phyloP scores from a whole-genome alignment of 35 echinoderm and acorn worm genomes.

The Stichopus chloronotus region DNA sequence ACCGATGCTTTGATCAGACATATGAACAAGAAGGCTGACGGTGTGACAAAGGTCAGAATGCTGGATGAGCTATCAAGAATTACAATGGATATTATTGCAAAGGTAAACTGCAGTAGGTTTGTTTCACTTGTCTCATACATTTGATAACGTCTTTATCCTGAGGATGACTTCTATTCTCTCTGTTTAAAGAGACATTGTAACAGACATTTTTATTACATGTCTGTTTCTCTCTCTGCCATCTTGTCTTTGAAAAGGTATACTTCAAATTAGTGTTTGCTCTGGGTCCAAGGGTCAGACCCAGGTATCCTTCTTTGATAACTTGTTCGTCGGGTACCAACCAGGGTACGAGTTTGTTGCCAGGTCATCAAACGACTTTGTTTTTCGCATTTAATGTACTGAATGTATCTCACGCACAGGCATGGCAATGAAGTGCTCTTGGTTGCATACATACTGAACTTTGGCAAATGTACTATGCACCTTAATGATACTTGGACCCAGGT shows the following conservation, averaged over 20 bases:
- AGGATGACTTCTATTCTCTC: not conserved
- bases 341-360: too few relatives aligned
- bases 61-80: slow-evolving; percentile 74
- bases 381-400: too few relatives aligned
- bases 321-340: too few relatives aligned
- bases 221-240: not conserved
- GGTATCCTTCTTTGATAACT: too few relatives aligned
- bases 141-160: not conserved
- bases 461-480: too few relatives aligned
- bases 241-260: not conserved
- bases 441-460: too few relatives aligned
- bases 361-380: too few relatives aligned
- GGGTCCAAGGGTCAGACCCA: not conserved
- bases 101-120: slow-evolving; percentile 38
- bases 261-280: not conserved
- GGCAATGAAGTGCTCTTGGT: too few relatives aligned
- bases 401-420: too few relatives aligned
- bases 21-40: slow-evolving; percentile 72
- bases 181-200: not conserved
- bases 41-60: slow-evolving; percentile 74
- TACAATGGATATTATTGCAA: slow-evolving; percentile 80
- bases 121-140: not conserved
- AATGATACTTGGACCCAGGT: too few relatives aligned
- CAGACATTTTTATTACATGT: not conserved
- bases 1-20: slow-evolving; percentile 61